These are phyloP conservation scores for Pocillopora meandrina DNA, from an alignment of 92 coral and sea anemone species.

Conservation along the genomic window DNA sequence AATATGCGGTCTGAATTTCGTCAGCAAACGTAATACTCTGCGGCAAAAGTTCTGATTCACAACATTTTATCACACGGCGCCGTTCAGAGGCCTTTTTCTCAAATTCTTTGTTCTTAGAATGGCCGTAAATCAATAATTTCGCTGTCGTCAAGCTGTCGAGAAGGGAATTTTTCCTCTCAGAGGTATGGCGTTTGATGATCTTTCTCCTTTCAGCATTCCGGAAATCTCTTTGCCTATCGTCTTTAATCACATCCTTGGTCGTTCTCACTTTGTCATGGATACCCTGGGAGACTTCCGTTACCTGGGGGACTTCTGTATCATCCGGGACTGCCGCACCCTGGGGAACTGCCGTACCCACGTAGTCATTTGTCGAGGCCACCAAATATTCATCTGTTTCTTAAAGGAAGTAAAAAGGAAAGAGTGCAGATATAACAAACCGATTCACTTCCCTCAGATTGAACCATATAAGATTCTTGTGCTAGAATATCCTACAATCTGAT, in stretches of 20 bases:
- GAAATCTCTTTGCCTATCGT: slow-evolving; percentile 15
- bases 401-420: too few species aligned
- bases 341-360: too few species aligned
- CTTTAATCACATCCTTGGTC: background rate
- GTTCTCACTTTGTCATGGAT: background rate
- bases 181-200: slow-evolving; percentile 14
- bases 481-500: too few species aligned
- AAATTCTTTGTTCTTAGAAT: background rate
- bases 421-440: too few species aligned
- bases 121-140: background rate
- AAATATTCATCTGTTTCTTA: too few species aligned
- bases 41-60: background rate
- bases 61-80: slow-evolving; percentile 6
- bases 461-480: too few species aligned
- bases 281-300: background rate
- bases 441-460: too few species aligned
- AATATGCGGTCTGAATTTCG: background rate
- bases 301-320: background rate
- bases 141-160: background rate
- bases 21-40: background rate
- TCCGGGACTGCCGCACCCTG: too few species aligned
- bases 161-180: background rate
- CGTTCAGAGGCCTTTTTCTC: slow-evolving; percentile 32
- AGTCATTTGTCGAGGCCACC: too few species aligned
- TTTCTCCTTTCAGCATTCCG: slow-evolving; percentile 27